phyloP scores from a whole-genome alignment of 1,140 invertebrate genomes.

The Gryllus bimaculatus region DNA sequence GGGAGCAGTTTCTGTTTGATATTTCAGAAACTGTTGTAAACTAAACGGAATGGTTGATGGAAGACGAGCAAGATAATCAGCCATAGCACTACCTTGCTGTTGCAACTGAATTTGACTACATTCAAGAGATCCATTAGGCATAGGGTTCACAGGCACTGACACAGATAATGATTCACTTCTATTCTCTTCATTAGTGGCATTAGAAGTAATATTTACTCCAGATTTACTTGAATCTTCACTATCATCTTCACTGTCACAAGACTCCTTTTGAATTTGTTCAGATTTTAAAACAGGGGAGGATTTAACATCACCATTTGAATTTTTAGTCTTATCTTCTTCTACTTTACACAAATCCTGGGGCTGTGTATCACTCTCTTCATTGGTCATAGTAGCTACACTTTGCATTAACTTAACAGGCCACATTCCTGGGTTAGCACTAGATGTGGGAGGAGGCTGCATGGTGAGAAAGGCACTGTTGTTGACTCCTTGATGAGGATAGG shows the following conservation, averaged over 20 bases:
- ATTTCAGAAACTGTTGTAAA: slow-evolving; percentile 13
- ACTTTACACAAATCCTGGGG: slow-evolving; percentile 9
- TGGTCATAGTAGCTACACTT: slow-evolving; percentile 12
- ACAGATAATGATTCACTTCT: background rate
- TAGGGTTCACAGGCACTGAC: background rate
- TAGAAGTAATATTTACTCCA: background rate
- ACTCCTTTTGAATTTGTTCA: background rate
- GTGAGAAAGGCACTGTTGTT: slow-evolving; percentile 9
- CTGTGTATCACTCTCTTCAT: background rate
- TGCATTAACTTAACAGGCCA: slow-evolving; percentile 18
- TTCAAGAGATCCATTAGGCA: background rate
- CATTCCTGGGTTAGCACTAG: background rate
- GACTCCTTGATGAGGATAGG: slow-evolving; percentile 6
- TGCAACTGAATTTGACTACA: slow-evolving; percentile 14
- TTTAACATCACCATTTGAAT: background rate
- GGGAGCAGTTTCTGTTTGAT: slow-evolving; percentile 11
- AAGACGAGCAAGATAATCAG: slow-evolving; percentile 11
- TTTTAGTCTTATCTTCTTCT: slow-evolving; percentile 3
- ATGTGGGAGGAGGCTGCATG: slow-evolving; percentile 12
- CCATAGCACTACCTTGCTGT: slow-evolving; percentile 11
- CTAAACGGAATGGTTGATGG: background rate
- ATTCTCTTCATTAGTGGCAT: slow-evolving; percentile 6
- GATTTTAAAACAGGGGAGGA: background rate
- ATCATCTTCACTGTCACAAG: slow-evolving; percentile 11
- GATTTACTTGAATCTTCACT: slow-evolving; percentile 13